phyloP scores from a whole-genome alignment of 2,888 invertebrate genomes.

The Stictocephala bisonia region DNA sequence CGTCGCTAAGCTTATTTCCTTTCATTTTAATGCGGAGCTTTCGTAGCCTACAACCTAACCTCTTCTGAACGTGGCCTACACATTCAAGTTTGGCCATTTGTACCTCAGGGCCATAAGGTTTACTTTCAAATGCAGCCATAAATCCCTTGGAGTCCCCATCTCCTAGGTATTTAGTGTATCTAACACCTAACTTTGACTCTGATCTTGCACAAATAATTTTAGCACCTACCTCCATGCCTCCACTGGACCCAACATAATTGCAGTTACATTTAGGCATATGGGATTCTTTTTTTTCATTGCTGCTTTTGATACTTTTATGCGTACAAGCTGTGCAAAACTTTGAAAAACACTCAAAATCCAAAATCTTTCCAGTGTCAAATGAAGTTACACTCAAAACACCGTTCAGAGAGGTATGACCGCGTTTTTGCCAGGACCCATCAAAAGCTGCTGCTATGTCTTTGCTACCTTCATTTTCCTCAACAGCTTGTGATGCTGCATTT shows the following conservation, averaged over 20 bases:
- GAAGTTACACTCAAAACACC: slow-evolving; percentile 11
- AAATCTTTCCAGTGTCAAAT: slow-evolving; percentile 16
- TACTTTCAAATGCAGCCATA: neutral
- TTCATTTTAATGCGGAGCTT: too few relatives aligned
- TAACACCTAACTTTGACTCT: too few relatives aligned
- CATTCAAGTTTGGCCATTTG: neutral
- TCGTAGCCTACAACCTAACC: neutral
- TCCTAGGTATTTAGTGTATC: slow-evolving; percentile 4
- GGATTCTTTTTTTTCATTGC: too few relatives aligned
- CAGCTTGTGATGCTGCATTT: slow-evolving; percentile 21
- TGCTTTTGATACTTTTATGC: too few relatives aligned
- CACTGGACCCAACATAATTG: neutral
- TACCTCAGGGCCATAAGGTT: neutral
- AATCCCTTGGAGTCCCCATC: slow-evolving; percentile 1
- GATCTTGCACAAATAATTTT: too few relatives aligned
- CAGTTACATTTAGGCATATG: too few relatives aligned
- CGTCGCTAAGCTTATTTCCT: neutral
- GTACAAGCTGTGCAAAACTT: neutral
- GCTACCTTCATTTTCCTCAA: slow-evolving; percentile 6
- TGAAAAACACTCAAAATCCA: slow-evolving; percentile 9
- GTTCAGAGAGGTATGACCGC: slow-evolving; percentile 11
- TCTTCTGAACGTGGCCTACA: neutral
- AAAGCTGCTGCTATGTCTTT: slow-evolving; percentile 2
- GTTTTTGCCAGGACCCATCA: slow-evolving; percentile 5
- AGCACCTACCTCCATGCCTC: neutral